Percentiles rank a stretch among this genome's conserved stretches.
These are phyloP conservation scores for Sinocyclocheilus rhinocerous DNA, from an alignment of 2,113 vertebrate genomes.

Conservation along the genomic window DNA sequence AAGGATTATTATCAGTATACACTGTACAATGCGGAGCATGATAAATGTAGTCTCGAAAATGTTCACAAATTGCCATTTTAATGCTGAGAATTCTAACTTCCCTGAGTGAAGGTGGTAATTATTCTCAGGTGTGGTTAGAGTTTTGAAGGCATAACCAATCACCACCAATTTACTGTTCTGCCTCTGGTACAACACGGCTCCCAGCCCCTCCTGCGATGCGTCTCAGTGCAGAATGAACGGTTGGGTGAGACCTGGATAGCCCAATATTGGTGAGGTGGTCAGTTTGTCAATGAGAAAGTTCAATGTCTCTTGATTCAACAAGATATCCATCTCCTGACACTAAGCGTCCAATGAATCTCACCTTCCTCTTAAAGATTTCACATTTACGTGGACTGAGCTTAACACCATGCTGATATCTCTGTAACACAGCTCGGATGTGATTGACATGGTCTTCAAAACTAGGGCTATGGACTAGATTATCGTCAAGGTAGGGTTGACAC, in stretches of 20 bases:
- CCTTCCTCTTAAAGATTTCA: background rate
- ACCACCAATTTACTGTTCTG: constrained; percentile 6
- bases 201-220: background rate
- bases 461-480: background rate
- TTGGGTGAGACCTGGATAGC: too few species aligned
- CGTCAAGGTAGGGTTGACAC: background rate
- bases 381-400: background rate
- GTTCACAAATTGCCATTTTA: constrained; percentile 18
- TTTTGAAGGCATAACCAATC: constrained; percentile 37
- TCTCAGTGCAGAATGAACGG: too few species aligned
- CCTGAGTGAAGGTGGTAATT: constrained; percentile 52
- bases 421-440: background rate
- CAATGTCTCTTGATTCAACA: too few species aligned
- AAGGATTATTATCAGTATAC: background rate
- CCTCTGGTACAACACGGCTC: constrained; percentile 27
- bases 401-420: background rate
- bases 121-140: constrained; percentile 37
- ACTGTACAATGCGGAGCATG: background rate
- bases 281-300: too few species aligned
- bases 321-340: too few species aligned
- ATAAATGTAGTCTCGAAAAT: constrained; percentile 32
- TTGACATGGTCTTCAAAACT: background rate
- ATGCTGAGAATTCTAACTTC: constrained; percentile 39
- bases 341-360: too few species aligned
- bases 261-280: too few species aligned